Evolutionary conservation across 2,888 invertebrate species (phyloP), one percentile per base, ranked within the genome.

Genomic region (Nesidiocoris tenuis): DNA sequence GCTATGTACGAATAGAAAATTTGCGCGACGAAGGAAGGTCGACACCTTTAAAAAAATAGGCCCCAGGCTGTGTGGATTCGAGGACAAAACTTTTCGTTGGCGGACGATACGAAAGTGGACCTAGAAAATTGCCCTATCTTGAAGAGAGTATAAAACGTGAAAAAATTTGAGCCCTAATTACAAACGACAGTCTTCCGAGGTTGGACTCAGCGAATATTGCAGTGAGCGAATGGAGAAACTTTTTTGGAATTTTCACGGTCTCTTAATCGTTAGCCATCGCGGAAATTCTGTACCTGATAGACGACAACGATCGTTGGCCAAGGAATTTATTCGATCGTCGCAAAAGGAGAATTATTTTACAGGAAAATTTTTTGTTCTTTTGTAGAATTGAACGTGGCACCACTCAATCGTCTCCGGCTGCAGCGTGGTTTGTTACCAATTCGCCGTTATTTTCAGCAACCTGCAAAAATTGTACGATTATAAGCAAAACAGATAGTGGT

Each of bases 81-180:
- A 72, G 39, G 72, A 61, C 61, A 25, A 72, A 72, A 25, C 21
- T 18, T 61, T 72, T 39, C 39, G 39, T 39, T 39, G 39, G 39
- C 39, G 39, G 39, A 39, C 39, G 39, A 39, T 39, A 7, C 39
- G 39, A 7, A 12, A 7, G 39, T 12, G 39, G 39, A 39, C 39
- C 12, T 61, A 61, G 5, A 25, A 39, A 39, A 21, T 9, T 72
- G 23, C 25, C 61, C 74, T 63, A 63, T 67, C 61, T 75, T 77
- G 25, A 74, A 76, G 57, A 25, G 25, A 17, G 66, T 77, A 77
- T 61, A 76, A 77, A 65, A 77, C 57, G 77, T 77, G 76, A 76
- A 76, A 77, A 76, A 76, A 55, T 22, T 61, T 72, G 61, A 61
- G 61, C 61, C 72, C 72, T 61, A 61, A 72, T 23, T 72, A 72